Base-by-base conservation (phyloP, 1,140 invertebrate species). In the Habropoda laboriosa region DNA sequence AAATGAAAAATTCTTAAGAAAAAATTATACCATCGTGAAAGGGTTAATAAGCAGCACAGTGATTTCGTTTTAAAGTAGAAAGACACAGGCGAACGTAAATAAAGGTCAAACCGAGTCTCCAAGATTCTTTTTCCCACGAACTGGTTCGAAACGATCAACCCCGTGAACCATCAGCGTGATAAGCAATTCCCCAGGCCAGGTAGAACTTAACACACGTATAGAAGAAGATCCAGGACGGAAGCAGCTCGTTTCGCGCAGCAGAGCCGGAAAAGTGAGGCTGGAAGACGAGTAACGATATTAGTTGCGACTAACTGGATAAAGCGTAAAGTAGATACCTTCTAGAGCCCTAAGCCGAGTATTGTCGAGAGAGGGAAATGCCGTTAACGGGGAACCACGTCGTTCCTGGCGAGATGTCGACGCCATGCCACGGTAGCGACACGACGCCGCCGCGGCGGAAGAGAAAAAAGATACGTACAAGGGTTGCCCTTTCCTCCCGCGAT, bases 401-500 rank as follows among this genome's bases (percentile, higher is more conserved):
- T 67, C 57, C 45, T 30, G 57, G 47, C 58, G 64, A 32, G 35
- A 71, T 42, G 73, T 58, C 80, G 75, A 27, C 68, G 67, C 16
- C 49, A 27, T 63, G 67, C 16, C 49, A 60, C 76, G 74, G 45
- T 47, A 32, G 60, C 61, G 47, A 51, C 30, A 47, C 55, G 67
- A 40, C 70, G 71, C 42, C 49, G 35, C 24, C 21, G 45, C 64
- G 42, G 80, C 73, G 58, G 60, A 75, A 82, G 83, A 76, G 76
- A 88, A 86, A 85, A 85, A 86, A 87, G 85, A 87, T 87, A 88
- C 72, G 86, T 88, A 89, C 85, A 90, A 89, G 88, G 85, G 81
- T 87, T 84, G 87, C 80, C 87, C 86, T 89, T 89, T 87, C 78
- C 87, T 79, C 81, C 78, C 86, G 82, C 82, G 85, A 84, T 71